phyloP scores from a whole-genome alignment of 2,888 invertebrate genomes.

The Sycophila texana region DNA sequence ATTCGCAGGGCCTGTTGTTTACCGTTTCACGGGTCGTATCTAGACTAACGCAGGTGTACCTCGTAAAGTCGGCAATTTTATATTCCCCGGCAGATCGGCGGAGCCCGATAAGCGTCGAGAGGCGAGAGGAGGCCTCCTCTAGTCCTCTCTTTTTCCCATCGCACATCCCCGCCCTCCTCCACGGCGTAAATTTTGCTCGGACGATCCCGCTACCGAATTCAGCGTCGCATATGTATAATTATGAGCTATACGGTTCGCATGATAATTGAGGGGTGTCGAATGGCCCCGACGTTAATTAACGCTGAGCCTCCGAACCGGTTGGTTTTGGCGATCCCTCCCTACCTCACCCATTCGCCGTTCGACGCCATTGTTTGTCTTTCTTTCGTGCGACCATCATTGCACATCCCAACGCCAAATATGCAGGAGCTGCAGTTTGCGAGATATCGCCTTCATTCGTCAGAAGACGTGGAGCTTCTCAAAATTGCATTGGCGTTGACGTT shows the following conservation, averaged over 20 bases:
- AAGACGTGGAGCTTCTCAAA: too few species aligned
- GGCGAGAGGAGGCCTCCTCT: not conserved
- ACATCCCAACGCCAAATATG: too few species aligned
- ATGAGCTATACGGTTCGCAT: not conserved
- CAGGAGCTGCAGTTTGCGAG: too few species aligned
- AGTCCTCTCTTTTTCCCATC: not conserved
- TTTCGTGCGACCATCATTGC: too few species aligned
- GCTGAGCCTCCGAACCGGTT: not conserved
- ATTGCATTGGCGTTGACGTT: too few species aligned
- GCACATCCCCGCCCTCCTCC: not conserved
- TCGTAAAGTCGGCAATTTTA: slow-evolving; percentile 60
- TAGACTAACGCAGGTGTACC: not conserved
- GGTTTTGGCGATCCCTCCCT: not conserved
- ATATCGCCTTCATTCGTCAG: too few species aligned
- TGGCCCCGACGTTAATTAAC: too few species aligned
- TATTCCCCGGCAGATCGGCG: slow-evolving; percentile 59
- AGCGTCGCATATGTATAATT: too few species aligned
- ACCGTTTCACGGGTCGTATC: too few species aligned
- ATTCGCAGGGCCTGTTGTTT: too few species aligned
- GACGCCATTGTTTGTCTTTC: not conserved
- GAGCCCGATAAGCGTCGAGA: slow-evolving; percentile 57
- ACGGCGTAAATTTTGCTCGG: not conserved
- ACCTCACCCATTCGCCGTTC: not conserved
- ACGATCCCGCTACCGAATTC: too few species aligned
- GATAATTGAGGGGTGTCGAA: too few species aligned